Evolutionary conservation across 2,888 invertebrate species (phyloP), one percentile per base, ranked within the genome.

Genomic region (Macrosiphum euphorbiae): DNA sequence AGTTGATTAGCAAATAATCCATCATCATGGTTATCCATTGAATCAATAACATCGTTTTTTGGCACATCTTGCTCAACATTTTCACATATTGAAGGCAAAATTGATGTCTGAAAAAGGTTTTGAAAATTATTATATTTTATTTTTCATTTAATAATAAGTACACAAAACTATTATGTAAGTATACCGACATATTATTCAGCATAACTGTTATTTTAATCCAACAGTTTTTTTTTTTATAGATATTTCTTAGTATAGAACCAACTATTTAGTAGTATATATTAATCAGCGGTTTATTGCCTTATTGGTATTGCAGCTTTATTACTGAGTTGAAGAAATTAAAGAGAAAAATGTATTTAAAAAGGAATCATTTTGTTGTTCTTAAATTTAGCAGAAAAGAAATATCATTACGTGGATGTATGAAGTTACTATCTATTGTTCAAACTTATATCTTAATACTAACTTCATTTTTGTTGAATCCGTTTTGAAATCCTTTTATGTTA

Each of bases 1-100:
- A 92, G 78, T 78, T 92, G 92, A 52, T 92, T 92, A 61, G 89
- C 44, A 89, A 93, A 93, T 85, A 93, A 90, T 90, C 93, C 93
- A 89, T 93, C 89, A 85, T 90, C 89, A 61, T 93, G 93, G 16
- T 85, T 90, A 50, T 90, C 85, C 44, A 93, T 90, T 61, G 93
- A 90, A 89, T 93, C 89, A 85, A 93, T 85, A 55, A 93, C 89
- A 47, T 93, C 85, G 4, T 55, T 90, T 93, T 93, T 93, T 50
- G 93, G 35, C 16, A 93, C 93, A 85, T 90, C 85, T 90, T 93
- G 93, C 16, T 93, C 93, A n/a, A 90, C 89, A 90, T 89, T 90
- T 90, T 93, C 89, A 89, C 93, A 93, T 28, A 93, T 50, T 5
- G 93, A 47, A 11, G 93, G 93, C 26, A 58, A 85, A 93, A 93